phyloP scores from a whole-genome alignment of 1,140 invertebrate genomes.

The Drosophila kanapiae region DNA sequence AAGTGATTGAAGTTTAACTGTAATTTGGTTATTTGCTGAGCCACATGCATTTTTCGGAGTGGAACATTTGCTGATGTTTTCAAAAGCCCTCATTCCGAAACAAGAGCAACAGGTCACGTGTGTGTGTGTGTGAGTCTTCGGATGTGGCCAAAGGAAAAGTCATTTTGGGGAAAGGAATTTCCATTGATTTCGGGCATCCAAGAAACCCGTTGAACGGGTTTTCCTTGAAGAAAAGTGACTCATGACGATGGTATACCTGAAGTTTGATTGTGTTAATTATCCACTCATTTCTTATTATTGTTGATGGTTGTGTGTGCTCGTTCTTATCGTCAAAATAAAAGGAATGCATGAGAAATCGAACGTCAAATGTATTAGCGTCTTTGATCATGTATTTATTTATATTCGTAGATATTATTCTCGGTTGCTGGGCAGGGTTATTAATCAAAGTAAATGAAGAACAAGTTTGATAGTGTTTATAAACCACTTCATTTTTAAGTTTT shows the following conservation, averaged over 20 bases:
- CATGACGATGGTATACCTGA: constrained; percentile 30
- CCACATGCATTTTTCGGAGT: constrained; percentile 24
- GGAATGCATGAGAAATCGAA: constrained; percentile 9
- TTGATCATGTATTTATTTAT: constrained; percentile 21
- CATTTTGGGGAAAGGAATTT: constrained; percentile 21
- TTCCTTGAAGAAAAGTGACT: constrained; percentile 40
- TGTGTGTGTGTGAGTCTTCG: background rate
- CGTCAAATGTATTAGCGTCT: constrained; percentile 10
- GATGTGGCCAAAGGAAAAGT: constrained; percentile 28
- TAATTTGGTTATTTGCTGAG: constrained; percentile 21
- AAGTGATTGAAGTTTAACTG: background rate
- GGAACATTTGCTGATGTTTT: constrained; percentile 30
- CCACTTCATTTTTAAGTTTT: background rate
- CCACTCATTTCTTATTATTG: constrained; percentile 17
- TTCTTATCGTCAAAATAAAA: constrained; percentile 24
- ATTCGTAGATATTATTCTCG: constrained; percentile 1
- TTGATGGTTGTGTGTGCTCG: constrained; percentile 6
- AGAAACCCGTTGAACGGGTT: constrained; percentile 44
- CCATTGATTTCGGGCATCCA: constrained; percentile 28
- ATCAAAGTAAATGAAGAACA: background rate
- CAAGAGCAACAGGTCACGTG: constrained; percentile 28
- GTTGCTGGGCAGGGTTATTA: background rate
- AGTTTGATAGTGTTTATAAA: background rate
- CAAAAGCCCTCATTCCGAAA: constrained; percentile 14
- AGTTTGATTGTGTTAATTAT: constrained; percentile 43